phyloP scores from a whole-genome alignment of 2,888 invertebrate genomes.

The Leucozona laternaria region DNA sequence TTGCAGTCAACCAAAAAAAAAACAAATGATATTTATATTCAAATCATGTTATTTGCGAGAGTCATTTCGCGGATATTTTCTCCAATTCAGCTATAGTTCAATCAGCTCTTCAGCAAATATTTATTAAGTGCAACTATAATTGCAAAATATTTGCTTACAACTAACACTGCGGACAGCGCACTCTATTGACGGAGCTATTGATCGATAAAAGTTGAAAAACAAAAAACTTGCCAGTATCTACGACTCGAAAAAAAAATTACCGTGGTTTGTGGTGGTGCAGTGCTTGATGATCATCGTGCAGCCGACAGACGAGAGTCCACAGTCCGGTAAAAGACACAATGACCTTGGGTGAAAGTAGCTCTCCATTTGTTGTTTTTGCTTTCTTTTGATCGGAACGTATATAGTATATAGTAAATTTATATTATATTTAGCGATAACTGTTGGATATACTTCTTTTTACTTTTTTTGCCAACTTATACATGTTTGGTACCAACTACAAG shows the following conservation, averaged over 20 bases:
- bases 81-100: conserved; percentile 38
- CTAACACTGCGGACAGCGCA: conserved; percentile 14
- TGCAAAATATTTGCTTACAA: conserved; percentile 60
- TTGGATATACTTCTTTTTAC: conserved; percentile 22
- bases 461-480: conserved; percentile 8
- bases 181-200: conserved; percentile 40
- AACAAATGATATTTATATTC: conserved; percentile 30
- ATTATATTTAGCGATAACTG: conserved; percentile 58
- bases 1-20: background rate
- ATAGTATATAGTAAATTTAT: conserved; percentile 10
- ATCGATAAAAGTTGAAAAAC: conserved; percentile 14
- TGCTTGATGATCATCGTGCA: background rate
- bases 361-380: conserved; percentile 76
- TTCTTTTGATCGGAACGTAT: conserved; percentile 65
- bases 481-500: background rate
- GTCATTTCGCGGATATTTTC: conserved; percentile 45
- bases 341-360: conserved; percentile 79
- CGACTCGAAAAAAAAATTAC: conserved; percentile 40
- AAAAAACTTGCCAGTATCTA: conserved; percentile 41
- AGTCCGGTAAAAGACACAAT: conserved; percentile 78
- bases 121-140: conserved; percentile 55
- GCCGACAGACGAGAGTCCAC: conserved; percentile 61
- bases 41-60: background rate
- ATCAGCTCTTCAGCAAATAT: conserved; percentile 68
- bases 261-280: background rate